Evolutionary conservation across 2,888 invertebrate genomes (phyloP).

Genomic region (Prenolepis imparis): DNA sequence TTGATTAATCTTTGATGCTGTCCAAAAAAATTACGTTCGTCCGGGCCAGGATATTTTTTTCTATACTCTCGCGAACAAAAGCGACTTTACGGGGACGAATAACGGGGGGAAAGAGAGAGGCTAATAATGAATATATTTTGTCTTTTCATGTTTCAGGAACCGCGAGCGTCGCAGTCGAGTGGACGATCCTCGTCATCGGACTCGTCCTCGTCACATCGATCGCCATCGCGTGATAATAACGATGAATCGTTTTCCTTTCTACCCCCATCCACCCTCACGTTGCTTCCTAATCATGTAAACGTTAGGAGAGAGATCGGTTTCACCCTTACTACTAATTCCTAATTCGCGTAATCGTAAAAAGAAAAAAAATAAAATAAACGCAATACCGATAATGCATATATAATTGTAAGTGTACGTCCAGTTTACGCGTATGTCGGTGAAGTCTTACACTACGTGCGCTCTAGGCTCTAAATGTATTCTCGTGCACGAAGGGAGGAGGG

Average conservation of each 20-base stretch:
- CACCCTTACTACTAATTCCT: conserved; percentile 68
- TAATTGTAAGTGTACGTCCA: conserved; percentile 62
- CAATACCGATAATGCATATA: conserved; percentile 64
- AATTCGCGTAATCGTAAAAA: conserved; percentile 70
- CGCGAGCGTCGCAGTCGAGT: conserved; percentile 37
- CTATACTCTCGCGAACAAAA: conserved; percentile 9
- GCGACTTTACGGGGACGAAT: background rate
- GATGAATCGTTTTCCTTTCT: background rate
- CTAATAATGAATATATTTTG: background rate
- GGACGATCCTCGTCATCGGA: conserved; percentile 53
- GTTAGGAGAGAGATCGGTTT: conserved; percentile 69
- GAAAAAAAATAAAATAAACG: conserved; percentile 23
- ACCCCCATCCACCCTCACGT: conserved; percentile 50
- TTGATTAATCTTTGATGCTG: background rate
- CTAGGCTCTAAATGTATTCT: conserved; percentile 74
- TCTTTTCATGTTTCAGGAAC: conserved; percentile 63
- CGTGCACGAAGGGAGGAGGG: background rate
- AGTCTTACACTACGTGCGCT: conserved; percentile 56
- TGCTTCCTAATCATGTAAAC: conserved; percentile 68
- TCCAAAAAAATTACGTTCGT: background rate
- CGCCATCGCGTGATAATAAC: conserved; percentile 70
- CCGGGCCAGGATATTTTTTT: background rate
- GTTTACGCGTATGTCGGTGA: conserved; percentile 43
- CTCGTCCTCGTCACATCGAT: conserved; percentile 58
- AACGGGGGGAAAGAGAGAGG: background rate